A percentile compares a stretch with the other conserved stretches of the same genome.
phyloP scores from a whole-genome alignment of 2,888 invertebrate species.

The Athalia cordata region DNA sequence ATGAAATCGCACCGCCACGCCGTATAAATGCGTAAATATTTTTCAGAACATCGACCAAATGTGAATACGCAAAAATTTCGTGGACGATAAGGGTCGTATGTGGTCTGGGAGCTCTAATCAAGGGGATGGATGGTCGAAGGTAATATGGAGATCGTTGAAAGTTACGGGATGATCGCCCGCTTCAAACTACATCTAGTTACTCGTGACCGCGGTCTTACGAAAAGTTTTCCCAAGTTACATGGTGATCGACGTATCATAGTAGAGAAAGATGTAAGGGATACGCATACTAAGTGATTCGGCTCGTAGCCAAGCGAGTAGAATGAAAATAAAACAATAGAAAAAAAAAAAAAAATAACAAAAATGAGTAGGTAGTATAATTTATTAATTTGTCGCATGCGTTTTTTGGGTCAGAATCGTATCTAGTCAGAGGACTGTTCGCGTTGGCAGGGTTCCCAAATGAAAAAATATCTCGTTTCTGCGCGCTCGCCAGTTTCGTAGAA shows the following conservation, averaged over 20 bases:
- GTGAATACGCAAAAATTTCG: too few species aligned
- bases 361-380: constrained; percentile 63
- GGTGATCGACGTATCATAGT: constrained; percentile 50
- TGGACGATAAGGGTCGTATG: too few species aligned
- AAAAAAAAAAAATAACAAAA: constrained; percentile 52
- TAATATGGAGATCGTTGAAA: background rate
- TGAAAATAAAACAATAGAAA: too few species aligned
- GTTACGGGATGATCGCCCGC: background rate
- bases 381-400: constrained; percentile 71
- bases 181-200: background rate
- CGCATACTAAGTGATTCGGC: constrained; percentile 67
- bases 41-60: too few species aligned
- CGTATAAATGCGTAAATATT: too few species aligned
- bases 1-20: too few species aligned
- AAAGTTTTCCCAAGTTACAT: constrained; percentile 20
- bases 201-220: background rate
- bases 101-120: background rate
- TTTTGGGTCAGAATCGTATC: constrained; percentile 68
- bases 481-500: constrained; percentile 29
- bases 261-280: constrained; percentile 60
- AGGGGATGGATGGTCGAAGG: background rate
- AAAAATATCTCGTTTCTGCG: constrained; percentile 46
- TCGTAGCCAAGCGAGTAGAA: constrained; percentile 63
- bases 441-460: constrained; percentile 64
- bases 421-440: constrained; percentile 53